Conservation (phyloP, 2,113 vertebrate genomes). For the Theropithecus gelada region DNA sequence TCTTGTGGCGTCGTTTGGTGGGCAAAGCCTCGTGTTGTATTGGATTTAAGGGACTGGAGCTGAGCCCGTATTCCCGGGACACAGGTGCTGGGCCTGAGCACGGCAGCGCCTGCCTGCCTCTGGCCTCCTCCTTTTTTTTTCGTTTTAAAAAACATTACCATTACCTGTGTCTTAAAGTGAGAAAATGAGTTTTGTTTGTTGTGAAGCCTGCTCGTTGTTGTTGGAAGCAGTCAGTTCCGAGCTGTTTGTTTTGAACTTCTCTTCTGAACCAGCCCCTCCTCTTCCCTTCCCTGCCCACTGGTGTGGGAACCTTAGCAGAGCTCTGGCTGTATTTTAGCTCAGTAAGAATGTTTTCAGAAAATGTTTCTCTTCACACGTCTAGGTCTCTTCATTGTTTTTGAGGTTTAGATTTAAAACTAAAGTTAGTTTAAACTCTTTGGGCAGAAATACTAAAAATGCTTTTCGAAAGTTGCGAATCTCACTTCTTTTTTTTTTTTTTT, state of each 20-base stretch:
- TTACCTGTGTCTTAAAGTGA: neutral
- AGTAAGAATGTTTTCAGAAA: rapidly evolving
- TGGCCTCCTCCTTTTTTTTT: too few species aligned
- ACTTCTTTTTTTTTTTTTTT: too few species aligned
- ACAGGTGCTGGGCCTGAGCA: rapidly evolving
- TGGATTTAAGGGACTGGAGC: neutral
- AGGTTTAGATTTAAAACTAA: neutral
- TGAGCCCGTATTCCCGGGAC: rapidly evolving
- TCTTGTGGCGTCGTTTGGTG: neutral
- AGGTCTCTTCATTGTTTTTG: neutral
- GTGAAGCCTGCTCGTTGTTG: neutral
- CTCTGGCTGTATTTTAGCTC: slow-evolving; percentile 40
- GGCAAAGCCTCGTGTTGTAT: neutral
- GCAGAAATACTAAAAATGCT: neutral
- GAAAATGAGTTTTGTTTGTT: neutral
- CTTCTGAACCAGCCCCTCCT: slow-evolving; percentile 25
- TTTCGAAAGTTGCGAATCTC: too few species aligned
- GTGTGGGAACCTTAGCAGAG: slow-evolving; percentile 68
- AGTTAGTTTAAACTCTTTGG: neutral
- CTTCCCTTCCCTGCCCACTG: neutral
- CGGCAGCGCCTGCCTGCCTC: rapidly evolving
- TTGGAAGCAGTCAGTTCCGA: neutral
- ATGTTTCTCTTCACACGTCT: neutral
- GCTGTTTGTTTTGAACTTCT: neutral
- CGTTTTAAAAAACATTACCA: neutral